A percentile compares a stretch with the other conserved stretches of the same genome.
phyloP scores from a whole-genome alignment of 2,797 vertebrate species.

The Lepilemur septentrionalis region DNA sequence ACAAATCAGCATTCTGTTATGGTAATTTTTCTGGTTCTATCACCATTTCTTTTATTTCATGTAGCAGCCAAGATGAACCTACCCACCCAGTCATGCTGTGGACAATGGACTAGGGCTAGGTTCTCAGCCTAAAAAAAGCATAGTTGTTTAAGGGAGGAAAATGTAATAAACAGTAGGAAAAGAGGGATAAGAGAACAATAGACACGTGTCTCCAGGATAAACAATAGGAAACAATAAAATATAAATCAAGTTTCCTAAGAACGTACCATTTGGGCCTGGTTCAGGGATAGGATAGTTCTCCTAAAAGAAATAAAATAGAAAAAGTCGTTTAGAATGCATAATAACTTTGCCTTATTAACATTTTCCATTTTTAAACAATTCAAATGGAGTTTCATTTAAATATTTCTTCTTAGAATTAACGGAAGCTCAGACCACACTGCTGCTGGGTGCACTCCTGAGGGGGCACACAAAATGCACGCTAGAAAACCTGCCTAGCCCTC shows the following conservation, averaged over 20 bases:
- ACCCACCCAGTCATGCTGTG: background rate
- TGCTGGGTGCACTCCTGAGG: background rate
- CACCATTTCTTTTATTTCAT: slow-evolving; percentile 1
- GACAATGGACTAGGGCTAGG: background rate
- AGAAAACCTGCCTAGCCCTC: background rate
- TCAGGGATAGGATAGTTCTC: slow-evolving; percentile 93
- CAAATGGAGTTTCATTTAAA: background rate
- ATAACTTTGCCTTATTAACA: background rate
- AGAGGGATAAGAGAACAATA: background rate
- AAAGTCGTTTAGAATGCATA: slow-evolving; percentile 55
- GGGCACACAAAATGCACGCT: background rate
- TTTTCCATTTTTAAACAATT: slow-evolving; percentile 4
- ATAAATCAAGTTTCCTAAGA: background rate
- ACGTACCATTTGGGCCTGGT: slow-evolving; percentile 92
- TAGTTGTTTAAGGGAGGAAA: background rate
- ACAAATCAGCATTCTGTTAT: background rate
- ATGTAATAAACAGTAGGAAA: background rate
- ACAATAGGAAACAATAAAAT: background rate
- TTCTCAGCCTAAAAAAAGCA: background rate
- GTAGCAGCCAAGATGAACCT: background rate
- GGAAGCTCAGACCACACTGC: background rate
- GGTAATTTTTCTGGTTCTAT: background rate
- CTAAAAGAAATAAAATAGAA: slow-evolving; percentile 82
- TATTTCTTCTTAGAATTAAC: slow-evolving; percentile 3
- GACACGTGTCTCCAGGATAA: background rate